Evolutionary conservation across 2,888 invertebrate species (phyloP).

Genomic region (Phasia obesa): DNA sequence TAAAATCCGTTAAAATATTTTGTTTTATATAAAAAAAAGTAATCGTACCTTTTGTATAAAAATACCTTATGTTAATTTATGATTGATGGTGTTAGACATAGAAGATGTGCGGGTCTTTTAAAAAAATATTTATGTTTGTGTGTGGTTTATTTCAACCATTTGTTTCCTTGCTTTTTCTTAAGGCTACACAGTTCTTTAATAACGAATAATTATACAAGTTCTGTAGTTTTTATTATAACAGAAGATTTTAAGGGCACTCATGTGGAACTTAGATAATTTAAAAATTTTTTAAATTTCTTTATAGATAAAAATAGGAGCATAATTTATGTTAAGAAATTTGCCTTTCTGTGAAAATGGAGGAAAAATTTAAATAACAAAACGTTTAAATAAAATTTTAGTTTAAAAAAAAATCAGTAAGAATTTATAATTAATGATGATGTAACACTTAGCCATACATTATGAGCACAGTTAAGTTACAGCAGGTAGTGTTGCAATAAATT

Average conservation of each 20-base stretch:
- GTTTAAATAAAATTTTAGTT: neutral
- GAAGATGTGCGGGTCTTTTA: neutral
- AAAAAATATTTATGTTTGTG: conserved; percentile 7
- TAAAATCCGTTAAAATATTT: conserved; percentile 25
- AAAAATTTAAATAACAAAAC: conserved; percentile 32
- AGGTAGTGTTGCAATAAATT: conserved; percentile 18
- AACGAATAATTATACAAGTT: conserved; percentile 44
- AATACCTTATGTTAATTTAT: neutral
- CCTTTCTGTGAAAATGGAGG: neutral
- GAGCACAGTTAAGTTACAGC: neutral
- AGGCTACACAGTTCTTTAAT: conserved; percentile 31
- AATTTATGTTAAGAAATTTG: conserved; percentile 25
- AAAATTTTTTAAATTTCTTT: neutral
- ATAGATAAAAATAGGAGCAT: neutral
- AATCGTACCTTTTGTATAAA: neutral
- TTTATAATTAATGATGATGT: conserved; percentile 35
- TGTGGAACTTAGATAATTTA: conserved; percentile 31
- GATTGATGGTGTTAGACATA: conserved; percentile 34
- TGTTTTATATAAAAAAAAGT: neutral
- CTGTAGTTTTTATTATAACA: neutral
- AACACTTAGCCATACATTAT: neutral
- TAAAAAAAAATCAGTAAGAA: neutral
- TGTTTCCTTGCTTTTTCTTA: neutral
- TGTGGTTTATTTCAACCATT: conserved; percentile 24
- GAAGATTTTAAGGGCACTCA: conserved; percentile 22